Percentiles rank a stretch among this genome's conserved stretches.
Conservation (phyloP, 2,888 invertebrate species). For the Kryphioiulus occultus region DNA sequence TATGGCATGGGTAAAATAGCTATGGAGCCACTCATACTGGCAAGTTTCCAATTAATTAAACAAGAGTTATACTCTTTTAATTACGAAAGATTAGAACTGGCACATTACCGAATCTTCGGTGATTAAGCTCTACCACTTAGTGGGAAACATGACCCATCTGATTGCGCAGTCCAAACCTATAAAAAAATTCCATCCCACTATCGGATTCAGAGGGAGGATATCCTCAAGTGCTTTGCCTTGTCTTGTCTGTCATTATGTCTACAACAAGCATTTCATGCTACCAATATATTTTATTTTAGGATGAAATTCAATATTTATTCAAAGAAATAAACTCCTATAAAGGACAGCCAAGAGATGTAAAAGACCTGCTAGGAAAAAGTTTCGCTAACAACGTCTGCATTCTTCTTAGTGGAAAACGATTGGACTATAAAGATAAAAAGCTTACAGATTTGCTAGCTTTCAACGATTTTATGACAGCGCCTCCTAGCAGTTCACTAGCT, state of each 20-base stretch:
- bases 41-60: background rate
- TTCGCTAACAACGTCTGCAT: conserved; percentile 41
- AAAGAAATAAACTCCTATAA: background rate
- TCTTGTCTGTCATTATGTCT: too few species aligned
- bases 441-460: background rate
- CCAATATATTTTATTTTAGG: background rate
- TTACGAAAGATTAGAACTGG: too few species aligned
- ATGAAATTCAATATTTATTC: conserved; percentile 45
- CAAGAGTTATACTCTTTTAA: background rate
- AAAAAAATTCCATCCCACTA: too few species aligned
- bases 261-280: background rate
- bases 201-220: too few species aligned
- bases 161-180: too few species aligned
- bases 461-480: conserved; percentile 33
- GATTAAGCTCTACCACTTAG: too few species aligned
- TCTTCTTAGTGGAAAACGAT: background rate
- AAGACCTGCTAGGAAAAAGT: conserved; percentile 24
- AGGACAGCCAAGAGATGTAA: background rate
- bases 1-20: conserved; percentile 40
- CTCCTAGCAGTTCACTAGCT: background rate
- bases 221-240: too few species aligned
- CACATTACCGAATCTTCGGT: too few species aligned
- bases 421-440: conserved; percentile 32
- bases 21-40: conserved; percentile 42
- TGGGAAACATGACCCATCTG: too few species aligned